These are phyloP conservation scores for Rhopalosiphum nymphaeae DNA, from an alignment of 2,888 invertebrate species.

Conservation along the genomic window DNA sequence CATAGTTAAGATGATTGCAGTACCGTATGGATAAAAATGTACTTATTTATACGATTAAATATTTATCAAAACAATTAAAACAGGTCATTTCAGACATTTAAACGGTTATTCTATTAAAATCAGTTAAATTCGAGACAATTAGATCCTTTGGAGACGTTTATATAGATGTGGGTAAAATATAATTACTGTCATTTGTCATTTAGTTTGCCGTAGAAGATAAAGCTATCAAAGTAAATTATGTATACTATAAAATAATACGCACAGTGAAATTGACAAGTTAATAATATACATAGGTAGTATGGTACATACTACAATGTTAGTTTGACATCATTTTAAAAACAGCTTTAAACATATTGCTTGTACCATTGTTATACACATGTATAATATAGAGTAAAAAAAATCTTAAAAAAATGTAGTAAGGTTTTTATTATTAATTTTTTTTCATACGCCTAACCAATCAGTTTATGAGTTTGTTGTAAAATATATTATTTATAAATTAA, in stretches of 20 bases:
- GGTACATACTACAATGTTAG: background rate
- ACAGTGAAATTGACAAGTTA: slow-evolving; percentile 32
- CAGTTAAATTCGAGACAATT: slow-evolving; percentile 38
- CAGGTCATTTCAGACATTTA: background rate
- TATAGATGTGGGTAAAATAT: slow-evolving; percentile 51
- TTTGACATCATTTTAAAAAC: background rate
- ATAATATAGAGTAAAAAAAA: no score
- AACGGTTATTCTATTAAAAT: slow-evolving; percentile 49
- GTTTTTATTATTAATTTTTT: background rate
- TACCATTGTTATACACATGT: background rate
- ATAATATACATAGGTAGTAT: background rate
- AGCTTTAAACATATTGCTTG: background rate
- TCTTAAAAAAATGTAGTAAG: background rate
- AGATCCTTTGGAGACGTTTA: slow-evolving; percentile 52
- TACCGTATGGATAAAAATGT: background rate
- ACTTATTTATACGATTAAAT: background rate
- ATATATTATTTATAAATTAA: background rate
- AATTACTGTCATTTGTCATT: slow-evolving; percentile 51
- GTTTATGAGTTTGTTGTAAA: background rate
- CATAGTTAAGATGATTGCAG: background rate
- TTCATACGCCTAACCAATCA: background rate
- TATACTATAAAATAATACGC: background rate
- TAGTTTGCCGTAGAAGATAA: slow-evolving; percentile 42
- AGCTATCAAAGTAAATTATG: slow-evolving; percentile 43
- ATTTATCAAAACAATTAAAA: slow-evolving; percentile 42